A percentile compares a stretch with the other conserved stretches of the same genome.
Conservation (phyloP, 2,888 invertebrate genomes). For the Trilocha varians region DNA sequence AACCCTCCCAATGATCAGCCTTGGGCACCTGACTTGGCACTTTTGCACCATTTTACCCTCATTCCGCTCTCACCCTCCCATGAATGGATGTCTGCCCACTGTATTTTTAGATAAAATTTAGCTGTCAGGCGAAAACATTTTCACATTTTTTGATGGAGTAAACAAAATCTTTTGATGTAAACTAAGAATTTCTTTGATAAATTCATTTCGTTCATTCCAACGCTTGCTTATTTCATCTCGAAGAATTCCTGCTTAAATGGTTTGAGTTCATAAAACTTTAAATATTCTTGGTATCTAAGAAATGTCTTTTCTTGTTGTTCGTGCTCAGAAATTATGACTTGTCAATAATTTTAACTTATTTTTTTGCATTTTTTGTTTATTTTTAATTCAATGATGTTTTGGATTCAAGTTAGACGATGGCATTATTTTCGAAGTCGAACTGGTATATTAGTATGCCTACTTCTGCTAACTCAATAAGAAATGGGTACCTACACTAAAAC, state of each 20-base stretch:
- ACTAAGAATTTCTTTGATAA: background rate
- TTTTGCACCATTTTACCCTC: conserved; percentile 14
- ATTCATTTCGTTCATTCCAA: background rate
- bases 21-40: conserved; percentile 14
- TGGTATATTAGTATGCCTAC: too few relatives aligned
- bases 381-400: too few relatives aligned
- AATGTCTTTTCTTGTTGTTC: background rate
- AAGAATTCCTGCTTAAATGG: background rate
- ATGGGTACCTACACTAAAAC: too few relatives aligned
- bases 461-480: too few relatives aligned
- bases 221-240: background rate
- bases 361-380: too few relatives aligned
- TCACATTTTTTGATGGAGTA: too few relatives aligned
- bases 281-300: background rate
- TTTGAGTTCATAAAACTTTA: background rate
- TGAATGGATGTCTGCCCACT: background rate
- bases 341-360: too few relatives aligned
- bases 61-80: background rate
- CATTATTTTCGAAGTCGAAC: too few relatives aligned
- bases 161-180: too few relatives aligned
- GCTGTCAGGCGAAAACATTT: background rate
- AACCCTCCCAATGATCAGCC: background rate
- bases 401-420: too few relatives aligned
- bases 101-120: background rate
- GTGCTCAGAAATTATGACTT: background rate